These are phyloP conservation scores for Mus caroli DNA, from an alignment of 2,797 vertebrate genomes.

Conservation along the genomic window DNA sequence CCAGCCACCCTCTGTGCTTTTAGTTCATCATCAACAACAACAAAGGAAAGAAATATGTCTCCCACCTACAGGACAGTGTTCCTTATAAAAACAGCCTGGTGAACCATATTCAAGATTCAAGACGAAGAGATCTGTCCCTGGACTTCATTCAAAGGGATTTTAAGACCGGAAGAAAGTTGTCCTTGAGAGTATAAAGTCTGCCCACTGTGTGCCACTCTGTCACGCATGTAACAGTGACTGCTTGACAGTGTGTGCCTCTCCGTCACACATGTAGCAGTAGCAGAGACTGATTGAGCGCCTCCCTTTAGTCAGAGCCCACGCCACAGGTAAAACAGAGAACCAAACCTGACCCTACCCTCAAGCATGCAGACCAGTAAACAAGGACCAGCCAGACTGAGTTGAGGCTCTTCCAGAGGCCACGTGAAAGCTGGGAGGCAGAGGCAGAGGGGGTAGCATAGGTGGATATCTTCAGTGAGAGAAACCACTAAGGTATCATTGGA, in stretches of 20 bases:
- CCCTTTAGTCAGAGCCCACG: not conserved
- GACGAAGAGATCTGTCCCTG: not conserved
- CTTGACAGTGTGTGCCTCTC: not conserved
- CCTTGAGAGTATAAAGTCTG: not conserved
- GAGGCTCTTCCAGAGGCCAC: not conserved
- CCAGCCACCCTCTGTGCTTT: not conserved
- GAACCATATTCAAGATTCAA: not conserved
- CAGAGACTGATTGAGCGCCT: not conserved
- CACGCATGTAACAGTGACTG: not conserved
- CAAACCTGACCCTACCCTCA: not conserved
- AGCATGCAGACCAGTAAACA: not conserved
- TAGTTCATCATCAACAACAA: not conserved
- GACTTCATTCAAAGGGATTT: not conserved
- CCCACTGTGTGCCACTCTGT: not conserved
- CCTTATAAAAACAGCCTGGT: not conserved
- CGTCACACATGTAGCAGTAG: not conserved
- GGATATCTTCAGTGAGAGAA: not conserved
- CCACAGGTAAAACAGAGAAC: not conserved
- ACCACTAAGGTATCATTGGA: not conserved
- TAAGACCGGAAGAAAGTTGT: not conserved
- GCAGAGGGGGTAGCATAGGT: not conserved
- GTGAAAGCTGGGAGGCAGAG: not conserved
- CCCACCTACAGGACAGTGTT: not conserved
- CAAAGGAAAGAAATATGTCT: not conserved
- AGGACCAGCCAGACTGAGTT: not conserved